Evolutionary conservation across 2,888 invertebrate genomes (phyloP).

Genomic region (Prenolepis imparis): DNA sequence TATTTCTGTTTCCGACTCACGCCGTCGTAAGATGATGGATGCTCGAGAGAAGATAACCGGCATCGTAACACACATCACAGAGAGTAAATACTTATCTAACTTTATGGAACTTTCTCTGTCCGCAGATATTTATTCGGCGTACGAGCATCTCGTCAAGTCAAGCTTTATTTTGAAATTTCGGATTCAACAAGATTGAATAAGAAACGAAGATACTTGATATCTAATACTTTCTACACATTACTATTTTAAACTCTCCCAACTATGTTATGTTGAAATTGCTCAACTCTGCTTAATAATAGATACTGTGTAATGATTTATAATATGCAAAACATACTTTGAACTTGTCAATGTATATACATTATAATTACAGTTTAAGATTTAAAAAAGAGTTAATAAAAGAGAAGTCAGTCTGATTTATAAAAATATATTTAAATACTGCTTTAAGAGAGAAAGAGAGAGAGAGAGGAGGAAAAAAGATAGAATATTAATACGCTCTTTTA

Average conservation of each 20-base stretch:
- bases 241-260: background rate
- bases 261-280: background rate
- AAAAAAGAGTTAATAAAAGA: background rate
- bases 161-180: background rate
- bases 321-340: too few relatives aligned
- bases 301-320: background rate
- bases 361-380: background rate
- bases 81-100: slow-evolving; percentile 10
- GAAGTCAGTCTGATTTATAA: background rate
- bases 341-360: background rate
- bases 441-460: background rate
- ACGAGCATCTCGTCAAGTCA: too few relatives aligned
- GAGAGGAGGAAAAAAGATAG: background rate
- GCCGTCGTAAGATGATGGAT: slow-evolving; percentile 40
- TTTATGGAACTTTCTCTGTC: slow-evolving; percentile 24
- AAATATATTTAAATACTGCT: background rate
- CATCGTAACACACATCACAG: background rate
- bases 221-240: background rate
- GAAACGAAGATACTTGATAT: background rate
- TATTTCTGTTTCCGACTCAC: slow-evolving; percentile 55
- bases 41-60: background rate
- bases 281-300: slow-evolving; percentile 10
- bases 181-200: slow-evolving; percentile 16
- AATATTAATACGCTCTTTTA: background rate
- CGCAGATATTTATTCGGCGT: slow-evolving; percentile 11